Percentiles rank a stretch among this genome's conserved stretches.
phyloP scores from a whole-genome alignment of 2,797 vertebrate species.

The Triplophysa yarkandensis region DNA sequence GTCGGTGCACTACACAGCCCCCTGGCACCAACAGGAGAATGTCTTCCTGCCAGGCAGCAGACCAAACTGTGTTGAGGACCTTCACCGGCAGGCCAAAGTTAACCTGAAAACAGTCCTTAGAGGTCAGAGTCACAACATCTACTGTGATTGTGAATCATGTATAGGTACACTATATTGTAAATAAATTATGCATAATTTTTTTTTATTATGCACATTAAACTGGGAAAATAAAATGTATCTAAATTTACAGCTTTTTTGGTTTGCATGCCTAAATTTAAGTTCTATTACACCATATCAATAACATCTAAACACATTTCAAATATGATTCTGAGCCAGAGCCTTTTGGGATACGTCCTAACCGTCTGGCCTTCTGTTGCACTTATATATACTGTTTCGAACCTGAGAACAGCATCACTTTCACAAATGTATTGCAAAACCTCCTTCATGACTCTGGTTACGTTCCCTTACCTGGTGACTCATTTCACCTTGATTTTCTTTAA shows the following conservation, averaged over 20 bases:
- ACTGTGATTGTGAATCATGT: neutral
- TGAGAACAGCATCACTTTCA: constrained; percentile 15
- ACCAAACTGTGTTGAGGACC: constrained; percentile 82
- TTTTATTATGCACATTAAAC: neutral
- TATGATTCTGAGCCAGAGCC: neutral
- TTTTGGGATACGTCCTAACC: constrained; percentile 5
- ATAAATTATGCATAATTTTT: too few species aligned
- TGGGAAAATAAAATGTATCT: neutral
- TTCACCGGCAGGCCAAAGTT: constrained; percentile 84
- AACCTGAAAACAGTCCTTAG: constrained; percentile 86
- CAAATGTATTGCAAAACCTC: constrained; percentile 4
- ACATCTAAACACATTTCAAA: constrained; percentile 2
- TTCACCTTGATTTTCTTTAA: constrained; percentile 21
- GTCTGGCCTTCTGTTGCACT: constrained; percentile 21
- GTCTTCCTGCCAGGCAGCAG: constrained; percentile 84
- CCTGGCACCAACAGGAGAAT: constrained; percentile 90
- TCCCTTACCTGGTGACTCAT: neutral
- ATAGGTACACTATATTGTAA: neutral
- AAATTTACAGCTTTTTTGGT: neutral
- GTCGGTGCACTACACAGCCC: constrained; percentile 91
- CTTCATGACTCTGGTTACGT: neutral
- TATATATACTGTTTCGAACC: neutral
- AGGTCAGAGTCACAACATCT: constrained; percentile 76
- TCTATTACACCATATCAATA: constrained; percentile 5
- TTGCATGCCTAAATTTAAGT: neutral